Conservation (phyloP, 2,888 invertebrate species). For the Gryllus longicercus region DNA sequence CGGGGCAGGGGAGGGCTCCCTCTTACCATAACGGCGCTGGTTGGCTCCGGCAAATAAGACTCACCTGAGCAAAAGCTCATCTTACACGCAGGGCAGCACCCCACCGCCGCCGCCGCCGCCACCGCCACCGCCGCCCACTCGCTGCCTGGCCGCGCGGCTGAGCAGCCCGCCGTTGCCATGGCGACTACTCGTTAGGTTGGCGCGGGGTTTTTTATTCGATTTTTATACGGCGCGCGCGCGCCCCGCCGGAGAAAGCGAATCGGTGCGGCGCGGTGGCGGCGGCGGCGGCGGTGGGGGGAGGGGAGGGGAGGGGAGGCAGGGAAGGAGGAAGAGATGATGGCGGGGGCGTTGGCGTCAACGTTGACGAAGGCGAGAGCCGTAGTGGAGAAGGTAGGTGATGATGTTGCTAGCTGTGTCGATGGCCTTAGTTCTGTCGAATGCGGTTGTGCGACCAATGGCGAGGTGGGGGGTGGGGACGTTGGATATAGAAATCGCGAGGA, state of each 20-base stretch:
- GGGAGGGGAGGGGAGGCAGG: not conserved
- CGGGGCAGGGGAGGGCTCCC: not conserved
- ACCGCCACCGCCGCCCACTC: not conserved
- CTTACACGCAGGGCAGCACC: slow-evolving; percentile 18
- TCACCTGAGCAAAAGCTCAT: slow-evolving; percentile 28
- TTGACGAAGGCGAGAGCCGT: too few relatives aligned
- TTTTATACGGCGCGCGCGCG: slow-evolving; percentile 5
- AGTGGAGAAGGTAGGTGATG: too few relatives aligned
- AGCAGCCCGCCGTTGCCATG: slow-evolving; percentile 24
- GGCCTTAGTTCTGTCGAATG: too few relatives aligned
- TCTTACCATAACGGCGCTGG: slow-evolving; percentile 26
- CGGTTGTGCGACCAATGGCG: too few relatives aligned
- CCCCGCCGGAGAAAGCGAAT: slow-evolving; percentile 17
- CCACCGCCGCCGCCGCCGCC: not conserved
- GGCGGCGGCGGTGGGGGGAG: not conserved
- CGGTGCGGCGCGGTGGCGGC: not conserved
- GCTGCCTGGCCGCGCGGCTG: not conserved
- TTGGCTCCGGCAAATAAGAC: slow-evolving; percentile 27
- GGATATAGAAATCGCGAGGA: too few relatives aligned
- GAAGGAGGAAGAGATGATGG: not conserved
- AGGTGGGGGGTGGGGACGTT: too few relatives aligned
- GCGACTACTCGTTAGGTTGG: slow-evolving; percentile 25
- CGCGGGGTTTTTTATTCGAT: slow-evolving; percentile 12
- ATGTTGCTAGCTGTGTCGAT: too few relatives aligned
- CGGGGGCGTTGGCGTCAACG: too few relatives aligned